Conservation (phyloP, 1,140 invertebrate genomes). For the Venturia canescens region DNA sequence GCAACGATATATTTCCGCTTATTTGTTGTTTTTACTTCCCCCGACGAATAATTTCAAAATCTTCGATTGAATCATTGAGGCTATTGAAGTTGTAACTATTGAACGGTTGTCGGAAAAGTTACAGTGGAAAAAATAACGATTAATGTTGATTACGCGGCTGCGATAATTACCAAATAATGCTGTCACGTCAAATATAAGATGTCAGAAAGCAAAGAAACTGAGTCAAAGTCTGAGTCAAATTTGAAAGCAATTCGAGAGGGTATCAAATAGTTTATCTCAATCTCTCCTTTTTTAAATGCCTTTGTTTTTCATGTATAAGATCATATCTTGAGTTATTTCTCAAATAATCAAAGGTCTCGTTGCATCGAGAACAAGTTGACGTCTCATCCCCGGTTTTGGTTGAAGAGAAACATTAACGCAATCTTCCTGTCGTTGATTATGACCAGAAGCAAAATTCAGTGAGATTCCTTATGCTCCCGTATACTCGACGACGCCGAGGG, state of each 20-base stretch:
- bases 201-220: no score
- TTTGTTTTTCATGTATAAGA: constrained; percentile 13
- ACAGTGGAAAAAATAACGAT: no score
- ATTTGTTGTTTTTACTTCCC: constrained; percentile 21
- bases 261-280: no score
- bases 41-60: constrained; percentile 13
- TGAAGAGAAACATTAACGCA: constrained; percentile 48
- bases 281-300: no score
- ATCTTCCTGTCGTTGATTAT: constrained; percentile 55
- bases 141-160: no score
- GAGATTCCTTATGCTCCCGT: neutral
- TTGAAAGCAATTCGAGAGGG: no score
- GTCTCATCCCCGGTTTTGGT: neutral
- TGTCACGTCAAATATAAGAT: no score
- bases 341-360: constrained; percentile 35
- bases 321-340: no score
- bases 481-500: neutral
- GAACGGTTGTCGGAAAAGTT: no score
- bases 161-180: no score
- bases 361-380: neutral
- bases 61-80: neutral
- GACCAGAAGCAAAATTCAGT: constrained; percentile 54
- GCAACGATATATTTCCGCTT: neutral
- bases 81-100: no score
- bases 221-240: no score